Evolutionary conservation across 2,113 vertebrate species (phyloP), one percentile per base, ranked within the genome.

Genomic region (Sula dactylatra): DNA sequence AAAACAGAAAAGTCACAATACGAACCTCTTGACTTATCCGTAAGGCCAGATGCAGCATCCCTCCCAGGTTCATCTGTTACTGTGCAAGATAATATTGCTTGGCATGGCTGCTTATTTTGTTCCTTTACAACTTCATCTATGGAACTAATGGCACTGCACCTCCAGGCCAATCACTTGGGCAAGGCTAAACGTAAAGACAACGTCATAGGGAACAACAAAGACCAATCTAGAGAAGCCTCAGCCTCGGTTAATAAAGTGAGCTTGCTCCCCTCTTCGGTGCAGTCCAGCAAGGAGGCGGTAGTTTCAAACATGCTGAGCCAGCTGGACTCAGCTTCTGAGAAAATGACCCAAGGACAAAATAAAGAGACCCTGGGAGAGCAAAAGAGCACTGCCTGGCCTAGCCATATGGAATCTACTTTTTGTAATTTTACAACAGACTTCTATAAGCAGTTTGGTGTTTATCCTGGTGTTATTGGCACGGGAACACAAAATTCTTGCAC

Each of bases 91-190:
- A 99, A 99, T 34, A 98, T 99, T 19, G 99, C 99, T 2, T 99
- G 99, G 99, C 99, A 99, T 0, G 98, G 99, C 90, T 99, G 99
- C 97, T 98, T 99, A 49, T 99, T 99, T 94, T 99, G 99, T 93
- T 99, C 99, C 29, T 99, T 99, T 94, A 99, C 99, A 13, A 99
- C 99, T 10, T 98, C 99, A 10, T 99, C 99, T 26, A 96, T 99
- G 97, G 99, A 99, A 96, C 97, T 99, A 26, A 99, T 99, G 99
- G 99, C 99, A 77, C 98, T 99, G 52, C 99, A 99, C 85, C 99
- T 99, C 72, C 99, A 99, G 98, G 99, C 99, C 95, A 99, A 99
- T 92, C 99, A 99, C 96, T 85, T 99, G 89, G 99, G 99, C 77
- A 99, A 99, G 90, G 98, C 98, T 9, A 99, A 98, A 73, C 98